phyloP scores from a whole-genome alignment of 2,888 invertebrate species.

The Zygogramma bicolorata region DNA sequence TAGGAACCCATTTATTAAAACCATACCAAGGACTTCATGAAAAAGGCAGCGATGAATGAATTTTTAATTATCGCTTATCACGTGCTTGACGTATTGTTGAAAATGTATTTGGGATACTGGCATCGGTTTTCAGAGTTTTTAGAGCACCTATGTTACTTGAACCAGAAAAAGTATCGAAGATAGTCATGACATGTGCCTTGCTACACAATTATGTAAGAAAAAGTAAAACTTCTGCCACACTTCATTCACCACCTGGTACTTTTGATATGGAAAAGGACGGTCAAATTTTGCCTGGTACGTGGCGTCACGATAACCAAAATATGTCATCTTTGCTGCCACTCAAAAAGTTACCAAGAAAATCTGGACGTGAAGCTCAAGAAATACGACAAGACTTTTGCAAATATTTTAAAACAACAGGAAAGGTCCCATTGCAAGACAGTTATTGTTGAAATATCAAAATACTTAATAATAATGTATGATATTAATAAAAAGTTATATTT shows the following conservation, averaged over 20 bases:
- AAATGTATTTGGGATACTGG: conserved; percentile 36
- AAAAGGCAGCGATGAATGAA: conserved; percentile 39
- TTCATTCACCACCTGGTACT: conserved; percentile 27
- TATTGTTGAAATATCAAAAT: not conserved
- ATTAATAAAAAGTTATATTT: not conserved
- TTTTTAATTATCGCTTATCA: conserved; percentile 46
- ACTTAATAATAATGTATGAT: not conserved
- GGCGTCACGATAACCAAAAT: conserved; percentile 5
- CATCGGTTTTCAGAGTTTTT: conserved; percentile 35
- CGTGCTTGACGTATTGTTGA: conserved; percentile 36
- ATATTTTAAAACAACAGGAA: not conserved
- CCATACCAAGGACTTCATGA: conserved; percentile 41
- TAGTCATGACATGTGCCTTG: conserved; percentile 19
- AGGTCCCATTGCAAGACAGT: not conserved
- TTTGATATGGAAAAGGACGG: conserved; percentile 25
- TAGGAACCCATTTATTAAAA: conserved; percentile 43
- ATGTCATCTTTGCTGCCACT: conserved; percentile 22
- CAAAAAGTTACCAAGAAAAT: not conserved
- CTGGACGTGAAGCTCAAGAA: not conserved
- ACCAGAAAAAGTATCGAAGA: conserved; percentile 28
- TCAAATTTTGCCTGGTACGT: conserved; percentile 10
- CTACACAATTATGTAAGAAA: conserved; percentile 37
- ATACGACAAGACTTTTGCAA: conserved; percentile 16
- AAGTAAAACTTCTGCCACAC: conserved; percentile 14
- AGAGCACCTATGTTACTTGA: conserved; percentile 34